Conservation (phyloP, 2,113 vertebrate genomes). For the Istiophorus platypterus region DNA sequence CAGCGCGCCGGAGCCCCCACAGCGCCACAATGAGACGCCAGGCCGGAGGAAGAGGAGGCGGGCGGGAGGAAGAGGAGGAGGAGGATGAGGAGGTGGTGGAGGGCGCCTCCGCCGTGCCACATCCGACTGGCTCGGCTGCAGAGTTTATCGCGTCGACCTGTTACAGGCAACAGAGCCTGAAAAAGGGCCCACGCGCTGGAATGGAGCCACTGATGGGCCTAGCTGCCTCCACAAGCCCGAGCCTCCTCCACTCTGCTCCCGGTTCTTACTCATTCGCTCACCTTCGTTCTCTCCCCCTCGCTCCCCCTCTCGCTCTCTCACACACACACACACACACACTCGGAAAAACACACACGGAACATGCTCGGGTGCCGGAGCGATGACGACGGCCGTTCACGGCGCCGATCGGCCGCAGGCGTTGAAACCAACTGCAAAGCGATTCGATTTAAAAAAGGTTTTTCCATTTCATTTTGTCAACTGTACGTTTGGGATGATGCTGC, state of each 20-base stretch:
- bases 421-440: neutral
- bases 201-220: constrained; percentile 73
- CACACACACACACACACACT: constrained; percentile 21
- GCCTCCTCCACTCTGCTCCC: constrained; percentile 70
- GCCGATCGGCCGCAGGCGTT: neutral
- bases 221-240: constrained; percentile 67
- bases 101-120: constrained; percentile 55
- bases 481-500: no score
- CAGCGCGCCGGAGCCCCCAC: constrained; percentile 60
- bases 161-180: constrained; percentile 68
- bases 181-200: constrained; percentile 74
- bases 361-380: constrained; percentile 7
- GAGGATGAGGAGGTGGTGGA: constrained; percentile 51
- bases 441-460: neutral
- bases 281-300: constrained; percentile 37
- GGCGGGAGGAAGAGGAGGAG: constrained; percentile 48
- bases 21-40: constrained; percentile 60
- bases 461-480: neutral
- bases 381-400: constrained; percentile 6
- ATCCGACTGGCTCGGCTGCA: constrained; percentile 69
- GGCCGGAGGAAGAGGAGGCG: constrained; percentile 46
- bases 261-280: constrained; percentile 72
- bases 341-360: constrained; percentile 9
- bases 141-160: constrained; percentile 74
- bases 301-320: no score